Conservation (phyloP, 2,888 invertebrate species). For the Sinotaia quadrata region DNA sequence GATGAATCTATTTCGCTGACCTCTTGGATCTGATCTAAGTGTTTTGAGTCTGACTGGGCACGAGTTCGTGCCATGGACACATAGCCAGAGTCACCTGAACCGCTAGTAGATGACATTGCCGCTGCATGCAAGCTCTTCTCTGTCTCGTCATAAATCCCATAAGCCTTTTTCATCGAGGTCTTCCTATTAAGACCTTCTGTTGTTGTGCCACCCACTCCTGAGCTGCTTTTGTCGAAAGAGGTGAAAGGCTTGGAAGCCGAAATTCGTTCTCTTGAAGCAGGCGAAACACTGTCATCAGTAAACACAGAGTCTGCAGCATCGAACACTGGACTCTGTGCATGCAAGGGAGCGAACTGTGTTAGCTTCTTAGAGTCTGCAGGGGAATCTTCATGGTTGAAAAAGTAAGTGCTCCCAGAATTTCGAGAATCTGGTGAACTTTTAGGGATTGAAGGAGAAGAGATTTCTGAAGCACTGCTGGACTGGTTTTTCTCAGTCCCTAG, state of each 20-base stretch:
- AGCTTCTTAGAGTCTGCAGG: conserved; percentile 4
- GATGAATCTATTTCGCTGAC: conserved; percentile 32
- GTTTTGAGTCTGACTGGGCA: conserved; percentile 39
- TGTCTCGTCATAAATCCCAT: conserved; percentile 60
- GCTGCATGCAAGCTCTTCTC: conserved; percentile 36
- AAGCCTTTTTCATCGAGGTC: conserved; percentile 63
- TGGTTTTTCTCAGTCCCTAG: conserved; percentile 28
- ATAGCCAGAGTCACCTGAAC: not conserved
- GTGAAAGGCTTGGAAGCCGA: conserved; percentile 13
- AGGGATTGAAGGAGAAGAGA: conserved; percentile 47
- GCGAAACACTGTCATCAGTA: conserved; percentile 30
- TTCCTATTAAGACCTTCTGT: conserved; percentile 44
- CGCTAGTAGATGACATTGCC: not conserved
- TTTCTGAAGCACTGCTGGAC: conserved; percentile 34
- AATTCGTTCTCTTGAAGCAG: conserved; percentile 31
- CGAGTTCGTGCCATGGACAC: conserved; percentile 22
- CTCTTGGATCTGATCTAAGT: conserved; percentile 56
- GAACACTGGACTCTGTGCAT: not conserved
- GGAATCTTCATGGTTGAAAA: conserved; percentile 24
- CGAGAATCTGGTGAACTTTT: conserved; percentile 52
- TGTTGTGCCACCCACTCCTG: conserved; percentile 1
- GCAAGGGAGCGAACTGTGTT: not conserved
- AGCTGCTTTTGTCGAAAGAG: not conserved
- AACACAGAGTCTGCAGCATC: conserved; percentile 54
- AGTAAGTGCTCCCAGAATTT: conserved; percentile 47